Base-by-base conservation (phyloP, 2,113 vertebrate genomes). In the Grammomys dolichurus region DNA sequence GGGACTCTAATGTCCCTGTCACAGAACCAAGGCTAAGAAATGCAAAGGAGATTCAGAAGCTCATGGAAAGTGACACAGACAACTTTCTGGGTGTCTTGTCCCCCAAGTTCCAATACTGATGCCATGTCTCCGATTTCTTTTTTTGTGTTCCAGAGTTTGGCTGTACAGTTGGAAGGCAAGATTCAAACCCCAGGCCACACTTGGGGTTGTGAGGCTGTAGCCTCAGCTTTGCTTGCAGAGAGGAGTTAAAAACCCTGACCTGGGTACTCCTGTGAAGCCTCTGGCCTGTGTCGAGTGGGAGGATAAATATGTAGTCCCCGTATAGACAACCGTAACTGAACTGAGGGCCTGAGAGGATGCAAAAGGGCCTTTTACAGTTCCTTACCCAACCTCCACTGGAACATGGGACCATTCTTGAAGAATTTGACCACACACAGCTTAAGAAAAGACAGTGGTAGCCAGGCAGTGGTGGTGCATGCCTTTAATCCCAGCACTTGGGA, bases 41-140 rank as follows among this genome's bases (percentile, higher is more conserved):
- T 51, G 11, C 16, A 36, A 31, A 31, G 16, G 0, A 19, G 73
- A 9, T 0, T 6, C 7, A 43, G 87, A 63, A 78, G 40, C 0
- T 0, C 28, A 0, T 1, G 43, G 77, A 19, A 2, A 17, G 28
- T 5, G 28, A 12, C 51, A 48, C 1, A 58, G 20, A 28, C 5
- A 54, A 12, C 3, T 60, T 16, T 36, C 69, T 73, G 24, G 24
- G 13, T 56, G 67, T 54, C 76, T 82, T 1, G 0, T 4, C 43
- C 60, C 14, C 48, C 4, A 1, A 22, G 43, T 72, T 3, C 5
- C 26, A 48, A 16, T 2, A 1, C 5, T 8, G 65, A 56, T 9
- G 20, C 56, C 36, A 0, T 14, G 12, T 31, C 48, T 36, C 0
- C 3, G n/a, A 8, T 11, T 73, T 48, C 14, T 84, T 46, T 80